A percentile compares a stretch with the other conserved stretches of the same genome.
These are phyloP conservation scores for Acheta domesticus DNA, from an alignment of 2,888 invertebrate genomes.

Conservation along the genomic window DNA sequence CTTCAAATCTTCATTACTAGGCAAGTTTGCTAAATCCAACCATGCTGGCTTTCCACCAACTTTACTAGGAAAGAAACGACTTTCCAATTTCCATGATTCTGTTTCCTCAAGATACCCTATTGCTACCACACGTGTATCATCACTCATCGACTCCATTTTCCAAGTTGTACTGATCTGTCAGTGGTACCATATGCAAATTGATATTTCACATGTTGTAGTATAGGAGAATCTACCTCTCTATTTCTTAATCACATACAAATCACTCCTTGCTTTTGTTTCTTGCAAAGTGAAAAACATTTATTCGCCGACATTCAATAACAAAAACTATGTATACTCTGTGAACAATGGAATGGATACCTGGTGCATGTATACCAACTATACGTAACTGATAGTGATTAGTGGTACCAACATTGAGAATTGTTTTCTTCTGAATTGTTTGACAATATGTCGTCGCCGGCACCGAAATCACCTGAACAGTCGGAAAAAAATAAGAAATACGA, in stretches of 20 bases:
- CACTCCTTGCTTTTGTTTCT: no score
- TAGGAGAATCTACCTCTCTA: no score
- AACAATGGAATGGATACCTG: no score
- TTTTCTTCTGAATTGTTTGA: conserved; percentile 26
- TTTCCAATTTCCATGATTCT: conserved; percentile 65
- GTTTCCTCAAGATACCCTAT: conserved; percentile 75
- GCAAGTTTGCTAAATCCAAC: conserved; percentile 75
- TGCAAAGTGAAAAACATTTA: no score
- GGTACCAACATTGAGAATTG: no score
- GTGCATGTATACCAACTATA: no score
- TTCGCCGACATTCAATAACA: no score
- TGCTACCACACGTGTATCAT: conserved; percentile 11
- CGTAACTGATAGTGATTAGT: no score
- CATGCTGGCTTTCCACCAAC: conserved; percentile 92
- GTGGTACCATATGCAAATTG: background rate
- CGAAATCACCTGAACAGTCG: conserved; percentile 69
- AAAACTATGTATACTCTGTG: no score
- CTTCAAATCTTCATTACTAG: conserved; percentile 58
- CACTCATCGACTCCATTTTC: conserved; percentile 3
- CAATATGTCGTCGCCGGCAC: conserved; percentile 64
- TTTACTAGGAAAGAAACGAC: conserved; percentile 91
- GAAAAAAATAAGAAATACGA: conserved; percentile 77
- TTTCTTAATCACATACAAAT: no score
- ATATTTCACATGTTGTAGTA: no score
- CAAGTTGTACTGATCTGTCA: background rate